Evolutionary conservation across 2,113 vertebrate species (phyloP).

Genomic region (Meleagris gallopavo): DNA sequence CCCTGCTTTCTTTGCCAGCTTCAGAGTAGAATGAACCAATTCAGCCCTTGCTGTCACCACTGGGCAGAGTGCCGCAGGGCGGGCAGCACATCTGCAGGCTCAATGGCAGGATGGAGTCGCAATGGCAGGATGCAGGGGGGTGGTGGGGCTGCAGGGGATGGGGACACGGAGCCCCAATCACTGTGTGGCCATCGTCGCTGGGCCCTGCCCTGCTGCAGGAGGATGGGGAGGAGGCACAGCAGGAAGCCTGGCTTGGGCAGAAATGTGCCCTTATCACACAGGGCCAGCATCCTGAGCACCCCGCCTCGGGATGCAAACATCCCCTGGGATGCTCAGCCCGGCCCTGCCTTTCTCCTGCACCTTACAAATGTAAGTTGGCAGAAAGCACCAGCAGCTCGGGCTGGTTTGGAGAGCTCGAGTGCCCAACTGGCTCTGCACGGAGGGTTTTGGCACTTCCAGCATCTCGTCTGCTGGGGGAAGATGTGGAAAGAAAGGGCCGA

Average conservation of each 20-base stretch:
- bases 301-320: neutral
- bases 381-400: neutral
- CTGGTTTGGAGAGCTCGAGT: neutral
- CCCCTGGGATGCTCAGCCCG: neutral
- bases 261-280: neutral
- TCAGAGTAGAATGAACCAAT: rapidly evolving
- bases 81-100: neutral
- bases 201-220: neutral
- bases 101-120: neutral
- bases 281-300: neutral
- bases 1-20: neutral
- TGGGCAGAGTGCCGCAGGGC: neutral
- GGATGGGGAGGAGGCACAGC: neutral
- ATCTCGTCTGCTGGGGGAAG: neutral
- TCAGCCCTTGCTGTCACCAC: neutral
- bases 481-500: neutral
- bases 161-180: rapidly evolving
- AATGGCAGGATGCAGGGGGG: neutral
- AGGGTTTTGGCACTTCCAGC: neutral
- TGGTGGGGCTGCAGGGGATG: rapidly evolving
- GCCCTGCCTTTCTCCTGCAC: neutral
- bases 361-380: neutral
- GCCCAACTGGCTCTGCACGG: rapidly evolving
- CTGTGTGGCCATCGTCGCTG: rapidly evolving
- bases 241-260: neutral